phyloP scores from a whole-genome alignment of 2,113 vertebrate species.

The Phalacrocorax carbo region DNA sequence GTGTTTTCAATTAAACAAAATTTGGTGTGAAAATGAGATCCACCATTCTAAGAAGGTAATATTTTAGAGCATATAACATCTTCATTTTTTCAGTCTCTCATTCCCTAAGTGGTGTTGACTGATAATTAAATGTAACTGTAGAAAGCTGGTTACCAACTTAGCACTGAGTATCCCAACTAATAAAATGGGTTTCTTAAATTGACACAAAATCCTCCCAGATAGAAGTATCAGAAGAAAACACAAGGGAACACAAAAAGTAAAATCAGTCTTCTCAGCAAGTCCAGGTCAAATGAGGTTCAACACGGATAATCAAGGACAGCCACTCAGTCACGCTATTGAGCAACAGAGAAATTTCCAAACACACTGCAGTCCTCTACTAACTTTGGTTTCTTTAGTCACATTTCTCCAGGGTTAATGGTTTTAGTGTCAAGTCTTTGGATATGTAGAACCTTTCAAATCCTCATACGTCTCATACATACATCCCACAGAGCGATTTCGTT shows the following conservation, averaged over 20 bases:
- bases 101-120: background rate
- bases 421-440: background rate
- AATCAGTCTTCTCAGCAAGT: background rate
- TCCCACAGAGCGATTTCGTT: background rate
- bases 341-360: background rate
- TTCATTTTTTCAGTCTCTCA: background rate
- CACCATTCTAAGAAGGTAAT: background rate
- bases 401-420: background rate
- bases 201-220: background rate
- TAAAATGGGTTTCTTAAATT: background rate
- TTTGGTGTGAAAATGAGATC: background rate
- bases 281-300: background rate
- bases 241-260: background rate
- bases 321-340: accelerated
- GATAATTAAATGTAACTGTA: background rate
- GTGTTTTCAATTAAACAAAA: background rate
- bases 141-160: background rate
- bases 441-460: background rate
- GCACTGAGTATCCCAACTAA: background rate
- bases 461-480: background rate
- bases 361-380: background rate
- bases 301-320: background rate
- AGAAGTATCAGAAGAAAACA: background rate
- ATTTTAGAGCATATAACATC: background rate
- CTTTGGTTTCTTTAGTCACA: background rate